phyloP scores from a whole-genome alignment of 2,797 vertebrate species.

The Girardinus metallicus region DNA sequence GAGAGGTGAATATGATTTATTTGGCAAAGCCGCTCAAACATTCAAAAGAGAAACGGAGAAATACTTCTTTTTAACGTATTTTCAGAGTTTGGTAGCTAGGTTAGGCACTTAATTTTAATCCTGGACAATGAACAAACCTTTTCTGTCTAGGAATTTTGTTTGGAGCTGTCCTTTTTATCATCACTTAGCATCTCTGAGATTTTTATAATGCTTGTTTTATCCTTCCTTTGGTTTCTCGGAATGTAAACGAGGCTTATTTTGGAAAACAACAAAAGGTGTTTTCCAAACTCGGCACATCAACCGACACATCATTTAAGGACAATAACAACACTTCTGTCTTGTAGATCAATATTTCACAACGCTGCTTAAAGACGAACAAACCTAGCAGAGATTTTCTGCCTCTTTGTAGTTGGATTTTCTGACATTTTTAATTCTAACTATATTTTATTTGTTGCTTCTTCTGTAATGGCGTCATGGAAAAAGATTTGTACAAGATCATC shows the following conservation, averaged over 20 bases:
- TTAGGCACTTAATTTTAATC: background rate
- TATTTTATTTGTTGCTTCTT: background rate
- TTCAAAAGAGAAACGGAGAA: background rate
- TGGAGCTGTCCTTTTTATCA: too few relatives aligned
- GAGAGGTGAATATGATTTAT: background rate
- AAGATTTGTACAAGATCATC: background rate
- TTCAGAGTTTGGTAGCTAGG: background rate
- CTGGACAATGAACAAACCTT: background rate
- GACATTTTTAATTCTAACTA: background rate
- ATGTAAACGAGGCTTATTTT: background rate
- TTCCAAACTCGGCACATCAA: background rate
- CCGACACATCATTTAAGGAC: background rate
- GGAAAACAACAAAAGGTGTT: background rate
- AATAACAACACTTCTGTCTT: background rate
- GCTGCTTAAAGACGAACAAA: background rate
- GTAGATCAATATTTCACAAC: background rate
- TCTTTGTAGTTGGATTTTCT: background rate
- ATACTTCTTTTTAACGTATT: background rate
- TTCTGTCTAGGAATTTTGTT: background rate
- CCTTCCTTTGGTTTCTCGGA: background rate
- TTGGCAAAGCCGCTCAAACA: background rate
- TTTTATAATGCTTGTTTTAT: background rate
- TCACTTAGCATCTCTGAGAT: background rate
- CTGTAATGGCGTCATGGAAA: background rate
- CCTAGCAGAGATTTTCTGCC: background rate